Percentiles rank a stretch among this genome's conserved stretches.
Evolutionary conservation across 2,888 invertebrate genomes (phyloP).

Genomic region (Torymus auratus): DNA sequence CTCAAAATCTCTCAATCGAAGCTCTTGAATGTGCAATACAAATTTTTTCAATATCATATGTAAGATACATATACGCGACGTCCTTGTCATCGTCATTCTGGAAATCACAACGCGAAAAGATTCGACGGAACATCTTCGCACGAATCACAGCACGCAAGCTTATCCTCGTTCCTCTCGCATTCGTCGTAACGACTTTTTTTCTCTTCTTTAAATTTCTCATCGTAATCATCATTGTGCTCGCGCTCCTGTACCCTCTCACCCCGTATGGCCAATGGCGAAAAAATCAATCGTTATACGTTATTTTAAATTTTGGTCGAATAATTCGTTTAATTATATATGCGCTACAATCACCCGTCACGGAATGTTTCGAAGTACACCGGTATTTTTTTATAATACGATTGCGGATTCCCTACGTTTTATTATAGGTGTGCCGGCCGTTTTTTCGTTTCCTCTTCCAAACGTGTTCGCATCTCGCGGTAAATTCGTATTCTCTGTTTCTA

Average conservation of each 20-base stretch:
- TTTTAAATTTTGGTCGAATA: constrained; percentile 33
- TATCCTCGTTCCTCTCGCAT: constrained; percentile 25
- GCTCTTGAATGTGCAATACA: constrained; percentile 4
- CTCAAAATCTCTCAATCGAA: constrained; percentile 17
- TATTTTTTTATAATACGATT: constrained; percentile 34
- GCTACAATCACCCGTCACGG: constrained; percentile 19
- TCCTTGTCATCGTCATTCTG: background rate
- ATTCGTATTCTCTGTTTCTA: background rate
- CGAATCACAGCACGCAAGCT: constrained; percentile 43
- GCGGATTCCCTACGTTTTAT: constrained; percentile 20
- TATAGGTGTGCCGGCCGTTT: constrained; percentile 37
- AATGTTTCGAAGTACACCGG: constrained; percentile 52
- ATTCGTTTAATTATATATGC: constrained; percentile 33
- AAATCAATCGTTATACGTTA: background rate
- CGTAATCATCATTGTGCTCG: background rate
- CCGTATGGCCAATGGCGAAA: background rate
- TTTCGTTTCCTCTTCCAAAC: background rate
- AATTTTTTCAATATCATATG: background rate
- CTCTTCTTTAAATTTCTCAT: no score
- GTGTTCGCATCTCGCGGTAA: no score
- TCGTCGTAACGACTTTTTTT: constrained; percentile 12
- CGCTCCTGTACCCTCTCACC: background rate
- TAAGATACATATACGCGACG: no score
- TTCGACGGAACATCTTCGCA: constrained; percentile 2
- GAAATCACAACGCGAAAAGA: constrained; percentile 2